Conservation (phyloP, 2,113 vertebrate genomes). For the Terrapene triunguis region DNA sequence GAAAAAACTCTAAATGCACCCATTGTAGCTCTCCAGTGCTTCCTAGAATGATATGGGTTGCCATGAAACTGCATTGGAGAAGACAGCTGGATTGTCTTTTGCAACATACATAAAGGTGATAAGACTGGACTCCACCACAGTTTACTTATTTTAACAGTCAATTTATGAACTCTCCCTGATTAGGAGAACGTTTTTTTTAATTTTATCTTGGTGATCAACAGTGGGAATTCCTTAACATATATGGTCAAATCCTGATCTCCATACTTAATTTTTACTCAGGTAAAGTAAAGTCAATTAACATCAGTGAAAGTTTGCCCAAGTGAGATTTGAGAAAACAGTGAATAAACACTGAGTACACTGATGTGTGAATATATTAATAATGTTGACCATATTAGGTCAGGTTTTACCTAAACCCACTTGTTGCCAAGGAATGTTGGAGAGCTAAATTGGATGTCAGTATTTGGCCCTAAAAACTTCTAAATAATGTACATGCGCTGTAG, state of each 20-base stretch:
- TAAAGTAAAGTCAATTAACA: neutral
- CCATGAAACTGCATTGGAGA: no score
- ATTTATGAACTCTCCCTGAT: neutral
- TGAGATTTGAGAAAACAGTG: neutral
- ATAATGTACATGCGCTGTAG: neutral
- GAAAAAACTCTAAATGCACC: neutral
- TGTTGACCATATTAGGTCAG: neutral
- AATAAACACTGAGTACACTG: neutral
- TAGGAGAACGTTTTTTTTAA: neutral
- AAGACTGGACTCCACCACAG: neutral
- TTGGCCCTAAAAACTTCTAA: neutral
- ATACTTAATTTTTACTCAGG: neutral
- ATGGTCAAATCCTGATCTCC: neutral
- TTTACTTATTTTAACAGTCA: neutral
- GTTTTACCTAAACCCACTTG: neutral
- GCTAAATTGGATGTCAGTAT: neutral
- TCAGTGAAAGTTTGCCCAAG: neutral
- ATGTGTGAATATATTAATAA: neutral
- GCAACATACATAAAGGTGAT: neutral
- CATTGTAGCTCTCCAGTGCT: neutral
- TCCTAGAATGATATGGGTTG: neutral
- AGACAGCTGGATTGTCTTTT: no score
- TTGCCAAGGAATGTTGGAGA: neutral
- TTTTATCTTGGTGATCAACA: neutral
- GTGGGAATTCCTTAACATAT: neutral